Evolutionary conservation across 2,797 vertebrate genomes (phyloP).

Genomic region (Eulemur albifrons): DNA sequence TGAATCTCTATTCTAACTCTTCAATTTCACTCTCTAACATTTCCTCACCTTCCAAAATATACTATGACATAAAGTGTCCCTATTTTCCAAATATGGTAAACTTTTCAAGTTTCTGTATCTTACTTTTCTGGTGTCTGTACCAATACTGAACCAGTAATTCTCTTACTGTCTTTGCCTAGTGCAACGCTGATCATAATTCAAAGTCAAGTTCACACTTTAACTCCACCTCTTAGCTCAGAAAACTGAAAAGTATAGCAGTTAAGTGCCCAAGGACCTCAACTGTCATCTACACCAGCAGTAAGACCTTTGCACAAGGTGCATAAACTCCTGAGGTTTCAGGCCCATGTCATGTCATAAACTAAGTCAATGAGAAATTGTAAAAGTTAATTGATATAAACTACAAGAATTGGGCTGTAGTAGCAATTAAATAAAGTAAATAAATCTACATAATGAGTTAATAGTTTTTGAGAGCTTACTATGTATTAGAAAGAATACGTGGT

Average conservation of each 20-base stretch:
- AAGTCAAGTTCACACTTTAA: neutral
- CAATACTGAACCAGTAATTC: neutral
- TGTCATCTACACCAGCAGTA: neutral
- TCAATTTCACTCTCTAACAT: neutral
- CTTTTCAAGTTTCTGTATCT: neutral
- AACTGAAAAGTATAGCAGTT: neutral
- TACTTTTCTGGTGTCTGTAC: neutral
- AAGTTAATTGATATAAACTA: neutral
- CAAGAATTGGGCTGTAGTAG: neutral
- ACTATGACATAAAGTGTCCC: neutral
- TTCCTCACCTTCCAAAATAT: neutral
- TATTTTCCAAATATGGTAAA: neutral
- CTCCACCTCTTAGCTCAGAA: neutral
- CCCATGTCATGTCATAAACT: neutral
- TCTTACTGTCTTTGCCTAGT: neutral
- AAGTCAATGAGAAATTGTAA: neutral
- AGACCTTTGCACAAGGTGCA: neutral
- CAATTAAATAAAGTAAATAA: neutral
- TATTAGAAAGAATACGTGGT: neutral
- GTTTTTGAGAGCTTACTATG: neutral
- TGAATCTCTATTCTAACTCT: neutral
- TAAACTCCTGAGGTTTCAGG: neutral
- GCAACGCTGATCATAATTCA: neutral
- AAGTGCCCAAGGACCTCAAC: neutral
- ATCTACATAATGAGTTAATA: neutral